Evolutionary conservation across 2,797 vertebrate genomes (phyloP).

Genomic region (Picus viridis): DNA sequence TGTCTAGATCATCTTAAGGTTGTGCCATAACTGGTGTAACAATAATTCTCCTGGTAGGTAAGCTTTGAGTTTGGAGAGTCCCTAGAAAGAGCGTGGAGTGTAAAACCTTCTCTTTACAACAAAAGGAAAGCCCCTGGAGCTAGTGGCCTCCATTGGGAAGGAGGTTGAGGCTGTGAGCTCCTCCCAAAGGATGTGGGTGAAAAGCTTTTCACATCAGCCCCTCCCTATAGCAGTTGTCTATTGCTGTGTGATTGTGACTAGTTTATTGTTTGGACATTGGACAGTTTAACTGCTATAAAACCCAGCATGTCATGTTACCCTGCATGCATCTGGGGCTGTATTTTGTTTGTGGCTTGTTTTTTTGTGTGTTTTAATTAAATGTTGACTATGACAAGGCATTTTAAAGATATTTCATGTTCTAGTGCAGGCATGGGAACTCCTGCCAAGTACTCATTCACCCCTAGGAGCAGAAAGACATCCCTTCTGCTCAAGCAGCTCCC

Average conservation of each 20-base stretch:
- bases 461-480: neutral
- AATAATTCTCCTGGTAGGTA: neutral
- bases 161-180: neutral
- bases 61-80: neutral
- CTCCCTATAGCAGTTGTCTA: conserved; percentile 13
- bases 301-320: neutral
- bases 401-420: neutral
- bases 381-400: neutral
- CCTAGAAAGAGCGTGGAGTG: neutral
- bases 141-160: neutral
- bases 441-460: neutral
- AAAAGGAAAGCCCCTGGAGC: neutral
- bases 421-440: neutral
- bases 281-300: conserved; percentile 30
- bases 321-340: neutral
- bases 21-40: neutral
- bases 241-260: conserved; percentile 29
- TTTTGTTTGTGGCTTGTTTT: neutral
- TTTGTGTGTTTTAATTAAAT: too few species aligned
- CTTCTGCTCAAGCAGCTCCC: neutral
- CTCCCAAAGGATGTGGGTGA: neutral
- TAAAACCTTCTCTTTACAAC: neutral
- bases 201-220: conserved; percentile 2
- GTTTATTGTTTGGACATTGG: conserved; percentile 56
- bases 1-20: neutral